A percentile compares a stretch with the other conserved stretches of the same genome.
Conservation (phyloP, 2,888 invertebrate species). For the Lithophane socia region DNA sequence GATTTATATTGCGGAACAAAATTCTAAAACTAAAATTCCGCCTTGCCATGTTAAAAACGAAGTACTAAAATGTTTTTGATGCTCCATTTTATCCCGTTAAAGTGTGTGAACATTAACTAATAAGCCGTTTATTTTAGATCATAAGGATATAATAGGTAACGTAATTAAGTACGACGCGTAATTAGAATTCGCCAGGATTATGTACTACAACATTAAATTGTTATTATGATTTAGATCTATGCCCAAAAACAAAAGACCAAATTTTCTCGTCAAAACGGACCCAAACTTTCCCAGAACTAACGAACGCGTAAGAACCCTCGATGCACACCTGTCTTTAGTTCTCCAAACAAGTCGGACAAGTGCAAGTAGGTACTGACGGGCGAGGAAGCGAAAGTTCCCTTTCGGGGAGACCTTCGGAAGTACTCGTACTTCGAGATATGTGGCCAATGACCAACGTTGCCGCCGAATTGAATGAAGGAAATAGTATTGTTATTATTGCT, state of each 20-base stretch:
- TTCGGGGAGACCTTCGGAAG: conserved; percentile 63
- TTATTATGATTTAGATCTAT: neutral
- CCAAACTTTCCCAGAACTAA: neutral
- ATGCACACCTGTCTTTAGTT: conserved; percentile 40
- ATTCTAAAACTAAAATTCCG: neutral
- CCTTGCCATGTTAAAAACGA: no score
- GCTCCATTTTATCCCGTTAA: neutral
- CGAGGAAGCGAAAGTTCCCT: conserved; percentile 65
- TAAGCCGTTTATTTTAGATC: neutral
- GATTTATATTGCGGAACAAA: neutral
- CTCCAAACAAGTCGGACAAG: conserved; percentile 50
- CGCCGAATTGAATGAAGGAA: conserved; percentile 45
- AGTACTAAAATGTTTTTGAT: neutral
- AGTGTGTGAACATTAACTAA: neutral
- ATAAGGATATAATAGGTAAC: neutral
- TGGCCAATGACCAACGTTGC: conserved; percentile 22
- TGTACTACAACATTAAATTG: neutral
- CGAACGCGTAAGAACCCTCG: conserved; percentile 9
- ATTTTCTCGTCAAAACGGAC: neutral
- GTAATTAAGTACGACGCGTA: neutral
- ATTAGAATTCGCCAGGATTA: neutral
- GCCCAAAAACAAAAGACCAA: neutral
- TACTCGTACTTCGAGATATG: conserved; percentile 30
- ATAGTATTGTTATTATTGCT: conserved; percentile 24
- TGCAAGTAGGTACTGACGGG: conserved; percentile 24